Evolutionary conservation across 1,140 invertebrate species (phyloP).

Genomic region (Cydia fagiglandana): DNA sequence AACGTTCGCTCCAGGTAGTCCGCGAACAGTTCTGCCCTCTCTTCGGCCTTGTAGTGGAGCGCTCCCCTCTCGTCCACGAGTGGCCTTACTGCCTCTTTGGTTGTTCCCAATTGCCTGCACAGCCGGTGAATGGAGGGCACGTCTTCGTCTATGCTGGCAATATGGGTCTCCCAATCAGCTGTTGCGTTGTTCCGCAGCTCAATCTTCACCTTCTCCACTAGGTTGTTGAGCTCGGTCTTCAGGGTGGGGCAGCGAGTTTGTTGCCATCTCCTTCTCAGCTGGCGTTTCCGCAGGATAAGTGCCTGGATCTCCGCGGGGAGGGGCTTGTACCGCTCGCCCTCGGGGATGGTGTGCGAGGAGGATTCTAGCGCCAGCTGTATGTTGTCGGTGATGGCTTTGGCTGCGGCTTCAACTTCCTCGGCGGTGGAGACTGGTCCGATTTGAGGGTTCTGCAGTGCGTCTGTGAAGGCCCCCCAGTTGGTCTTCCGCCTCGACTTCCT

Average conservation of each 20-base stretch:
- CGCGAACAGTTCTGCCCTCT: conserved; percentile 12
- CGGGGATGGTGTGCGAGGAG: background rate
- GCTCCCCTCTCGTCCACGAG: background rate
- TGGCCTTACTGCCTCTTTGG: background rate
- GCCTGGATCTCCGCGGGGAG: background rate
- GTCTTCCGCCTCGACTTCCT: background rate
- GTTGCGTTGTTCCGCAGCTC: background rate
- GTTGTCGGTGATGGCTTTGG: background rate
- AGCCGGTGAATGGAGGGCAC: background rate
- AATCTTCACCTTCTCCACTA: conserved; percentile 1
- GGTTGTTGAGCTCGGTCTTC: background rate
- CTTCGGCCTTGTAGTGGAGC: background rate
- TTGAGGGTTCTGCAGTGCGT: background rate
- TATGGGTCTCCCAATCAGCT: background rate
- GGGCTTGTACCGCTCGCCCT: background rate
- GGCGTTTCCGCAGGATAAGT: background rate
- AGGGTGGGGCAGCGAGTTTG: background rate
- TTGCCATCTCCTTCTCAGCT: background rate
- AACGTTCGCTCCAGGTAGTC: conserved; percentile 9
- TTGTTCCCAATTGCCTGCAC: background rate
- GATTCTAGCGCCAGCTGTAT: background rate
- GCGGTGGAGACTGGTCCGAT: background rate
- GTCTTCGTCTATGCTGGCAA: background rate
- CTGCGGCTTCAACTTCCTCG: background rate
- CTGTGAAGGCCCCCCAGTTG: background rate